A percentile compares a stretch with the other conserved stretches of the same genome.
Evolutionary conservation across 2,888 invertebrate species (phyloP).

Genomic region (Griposia aprilina): DNA sequence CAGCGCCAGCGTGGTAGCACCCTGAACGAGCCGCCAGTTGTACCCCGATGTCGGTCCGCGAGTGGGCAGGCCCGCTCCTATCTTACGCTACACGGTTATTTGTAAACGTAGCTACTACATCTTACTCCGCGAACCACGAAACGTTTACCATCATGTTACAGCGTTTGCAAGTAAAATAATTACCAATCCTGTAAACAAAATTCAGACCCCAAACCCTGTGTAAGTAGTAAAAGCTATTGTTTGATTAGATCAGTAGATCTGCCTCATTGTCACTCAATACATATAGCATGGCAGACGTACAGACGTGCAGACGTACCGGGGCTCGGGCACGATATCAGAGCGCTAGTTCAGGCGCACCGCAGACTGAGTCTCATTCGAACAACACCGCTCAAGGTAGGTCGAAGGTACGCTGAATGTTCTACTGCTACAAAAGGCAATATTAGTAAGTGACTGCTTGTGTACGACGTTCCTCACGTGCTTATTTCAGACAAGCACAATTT

Average conservation of each 20-base stretch:
- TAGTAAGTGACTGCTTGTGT: not conserved
- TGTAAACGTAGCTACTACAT: conserved; percentile 42
- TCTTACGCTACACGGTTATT: conserved; percentile 37
- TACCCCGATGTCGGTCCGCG: conserved; percentile 28
- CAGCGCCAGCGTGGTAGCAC: not conserved
- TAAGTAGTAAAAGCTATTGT: conserved; percentile 7
- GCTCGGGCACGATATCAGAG: not conserved
- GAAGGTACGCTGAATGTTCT: not conserved
- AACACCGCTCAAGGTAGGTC: not conserved
- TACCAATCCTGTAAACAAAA: conserved; percentile 58
- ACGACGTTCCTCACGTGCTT: not conserved
- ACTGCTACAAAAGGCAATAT: not conserved
- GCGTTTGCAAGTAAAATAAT: conserved; percentile 45
- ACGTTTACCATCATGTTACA: conserved; percentile 19
- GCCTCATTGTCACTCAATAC: not conserved
- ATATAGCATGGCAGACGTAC: not conserved
- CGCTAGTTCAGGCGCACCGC: conserved; percentile 6
- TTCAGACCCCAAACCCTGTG: conserved; percentile 56
- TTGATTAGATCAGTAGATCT: not conserved
- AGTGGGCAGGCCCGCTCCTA: conserved; percentile 63
- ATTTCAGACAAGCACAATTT: not conserved
- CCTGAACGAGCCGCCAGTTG: not conserved
- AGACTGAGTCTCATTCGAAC: not conserved
- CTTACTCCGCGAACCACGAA: conserved; percentile 12
- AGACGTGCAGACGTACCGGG: not conserved